Evolutionary conservation across 1,140 invertebrate genomes (phyloP).

Genomic region (Zophobas atratus): DNA sequence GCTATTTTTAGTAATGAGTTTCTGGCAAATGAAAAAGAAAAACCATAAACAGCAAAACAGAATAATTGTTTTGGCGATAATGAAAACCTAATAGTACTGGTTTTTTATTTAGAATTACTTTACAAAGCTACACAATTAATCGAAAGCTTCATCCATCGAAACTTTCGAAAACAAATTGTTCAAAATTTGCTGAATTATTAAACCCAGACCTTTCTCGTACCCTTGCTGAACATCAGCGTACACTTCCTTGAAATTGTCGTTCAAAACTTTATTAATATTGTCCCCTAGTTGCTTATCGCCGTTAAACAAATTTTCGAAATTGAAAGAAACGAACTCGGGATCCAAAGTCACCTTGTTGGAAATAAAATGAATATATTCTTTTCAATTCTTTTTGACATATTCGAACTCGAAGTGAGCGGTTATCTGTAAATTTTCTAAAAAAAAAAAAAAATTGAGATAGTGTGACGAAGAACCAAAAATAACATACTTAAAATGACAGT

Average conservation of each 20-base stretch:
- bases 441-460: too few species aligned
- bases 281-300: neutral
- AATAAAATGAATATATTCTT: neutral
- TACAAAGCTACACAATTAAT: neutral
- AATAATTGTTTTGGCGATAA: neutral
- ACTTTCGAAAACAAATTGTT: neutral
- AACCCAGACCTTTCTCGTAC: neutral
- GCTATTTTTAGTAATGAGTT: too few species aligned
- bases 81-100: too few species aligned
- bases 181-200: neutral
- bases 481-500: neutral
- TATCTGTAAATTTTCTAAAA: too few species aligned
- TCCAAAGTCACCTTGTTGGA: neutral
- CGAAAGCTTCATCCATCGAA: neutral
- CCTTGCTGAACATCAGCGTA: neutral
- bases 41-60: too few species aligned
- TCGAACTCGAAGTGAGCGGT: neutral
- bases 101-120: too few species aligned
- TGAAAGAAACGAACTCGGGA: neutral
- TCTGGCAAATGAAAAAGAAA: too few species aligned
- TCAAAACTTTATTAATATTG: neutral
- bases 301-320: neutral
- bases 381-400: neutral
- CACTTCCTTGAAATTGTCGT: neutral
- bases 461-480: too few species aligned